Evolutionary conservation across 2,888 invertebrate species (phyloP), one percentile per base, ranked within the genome.

Genomic region (Drosophila atripex): DNA sequence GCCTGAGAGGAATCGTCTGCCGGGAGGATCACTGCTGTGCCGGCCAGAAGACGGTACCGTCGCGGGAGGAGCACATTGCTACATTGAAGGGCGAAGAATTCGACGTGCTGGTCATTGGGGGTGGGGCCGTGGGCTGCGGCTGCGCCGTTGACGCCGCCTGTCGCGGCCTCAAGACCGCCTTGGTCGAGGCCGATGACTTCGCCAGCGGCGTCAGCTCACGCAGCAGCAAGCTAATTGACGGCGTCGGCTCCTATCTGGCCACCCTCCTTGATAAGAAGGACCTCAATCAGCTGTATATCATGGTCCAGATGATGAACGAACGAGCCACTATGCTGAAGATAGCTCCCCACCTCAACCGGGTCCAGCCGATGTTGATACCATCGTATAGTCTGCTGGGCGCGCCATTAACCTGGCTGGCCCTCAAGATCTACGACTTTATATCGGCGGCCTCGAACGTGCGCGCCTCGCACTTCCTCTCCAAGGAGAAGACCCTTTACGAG

Each of bases 371-470:
- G 88, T 96, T 99, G 96, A 92, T 99, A 79, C 99, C 99, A 1
- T 97, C 99, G 68, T 99, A 99, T 39, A 98, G 98, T 90, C 97
- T 97, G 95, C 98, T 99, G 97, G 98, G 98, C 92, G 94, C 99
- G 71, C 99, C 99, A 0, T 99, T 99, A 90, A 99, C 95, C 91
- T 99, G 99, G 99, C 94, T 96, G 79, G 99, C 99, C 57, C 99
- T 99, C 80, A 99, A 99, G 92, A 18, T 96, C 93, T 99, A 99
- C 92, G 99, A 99, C 91, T 89, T 99, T 43, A 98, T 99, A 0
- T 99, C 99, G 18, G 99, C 99, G 1, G 95, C 95, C 75, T 95
- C 98, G 90, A 97, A 97, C 71, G 95, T 99, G 8, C 98, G 98
- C 90, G 95, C 95, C 75, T 99, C 99, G 5, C 99, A 99, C 91